phyloP scores from a whole-genome alignment of 2,888 invertebrate genomes.

The Anagyrus pseudococci region DNA sequence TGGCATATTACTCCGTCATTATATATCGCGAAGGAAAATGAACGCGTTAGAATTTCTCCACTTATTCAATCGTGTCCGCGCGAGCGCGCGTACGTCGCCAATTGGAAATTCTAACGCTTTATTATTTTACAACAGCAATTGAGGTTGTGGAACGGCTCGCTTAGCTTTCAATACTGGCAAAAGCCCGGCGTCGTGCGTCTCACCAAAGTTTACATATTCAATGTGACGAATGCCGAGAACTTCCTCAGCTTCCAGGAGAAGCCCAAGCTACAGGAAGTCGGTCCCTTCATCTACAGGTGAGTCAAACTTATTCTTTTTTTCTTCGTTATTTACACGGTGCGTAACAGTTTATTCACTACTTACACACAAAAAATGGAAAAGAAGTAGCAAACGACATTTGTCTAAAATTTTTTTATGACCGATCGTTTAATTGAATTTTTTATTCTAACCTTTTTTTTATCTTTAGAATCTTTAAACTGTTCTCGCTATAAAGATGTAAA shows the following conservation, averaged over 20 bases:
- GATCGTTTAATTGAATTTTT: too few relatives aligned
- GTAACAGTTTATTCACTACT: not conserved
- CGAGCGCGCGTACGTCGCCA: not conserved
- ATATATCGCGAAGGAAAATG: not conserved
- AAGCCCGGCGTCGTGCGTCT: conserved; percentile 82
- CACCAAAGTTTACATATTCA: conserved; percentile 88
- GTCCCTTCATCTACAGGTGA: conserved; percentile 87
- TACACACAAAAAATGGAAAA: not conserved
- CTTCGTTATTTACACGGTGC: not conserved
- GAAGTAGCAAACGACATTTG: too few relatives aligned
- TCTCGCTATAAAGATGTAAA: too few relatives aligned
- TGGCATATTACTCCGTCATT: not conserved
- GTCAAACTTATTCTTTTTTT: conserved; percentile 40
- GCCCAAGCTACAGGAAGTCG: conserved; percentile 81
- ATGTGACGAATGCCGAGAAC: conserved; percentile 84
- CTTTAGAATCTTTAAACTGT: too few relatives aligned
- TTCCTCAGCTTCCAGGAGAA: conserved; percentile 80
- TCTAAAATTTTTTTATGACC: too few relatives aligned
- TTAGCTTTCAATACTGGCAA: conserved; percentile 90
- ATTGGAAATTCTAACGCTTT: conserved; percentile 22
- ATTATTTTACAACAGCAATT: conserved; percentile 71
- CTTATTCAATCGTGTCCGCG: conserved; percentile 13
- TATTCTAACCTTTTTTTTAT: too few relatives aligned
- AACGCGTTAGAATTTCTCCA: not conserved
- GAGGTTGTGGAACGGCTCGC: conserved; percentile 81